These are phyloP conservation scores for Clavelina lepadiformis DNA, from an alignment of 23 tunicate species.

Conservation along the genomic window DNA sequence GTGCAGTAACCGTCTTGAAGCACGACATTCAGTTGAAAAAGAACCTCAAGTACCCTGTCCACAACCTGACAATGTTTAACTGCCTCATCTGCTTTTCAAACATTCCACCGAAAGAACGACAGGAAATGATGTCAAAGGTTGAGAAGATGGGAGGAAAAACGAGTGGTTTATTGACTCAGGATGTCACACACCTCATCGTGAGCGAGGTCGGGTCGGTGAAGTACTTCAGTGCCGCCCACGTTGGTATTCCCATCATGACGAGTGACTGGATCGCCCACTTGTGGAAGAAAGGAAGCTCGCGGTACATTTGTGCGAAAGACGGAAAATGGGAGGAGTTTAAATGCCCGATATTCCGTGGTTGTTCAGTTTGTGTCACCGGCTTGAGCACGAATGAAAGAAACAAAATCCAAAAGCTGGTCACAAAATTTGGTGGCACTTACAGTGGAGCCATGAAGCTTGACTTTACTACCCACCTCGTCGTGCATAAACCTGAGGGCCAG, in stretches of 20 bases:
- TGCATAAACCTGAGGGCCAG: slow-evolving; percentile 77
- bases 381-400: slow-evolving; percentile 40
- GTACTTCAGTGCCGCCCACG: slow-evolving; percentile 71
- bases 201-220: slow-evolving; percentile 87
- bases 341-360: slow-evolving; percentile 89
- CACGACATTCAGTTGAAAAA: slow-evolving; percentile 43
- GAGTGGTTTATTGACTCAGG: slow-evolving; percentile 26
- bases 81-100: slow-evolving; percentile 75
- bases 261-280: slow-evolving; percentile 72
- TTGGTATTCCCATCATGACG: slow-evolving; percentile 71
- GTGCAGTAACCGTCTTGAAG: slow-evolving; percentile 69
- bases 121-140: slow-evolving; percentile 29
- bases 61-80: slow-evolving; percentile 61
- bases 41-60: slow-evolving; percentile 52
- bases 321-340: slow-evolving; percentile 78
- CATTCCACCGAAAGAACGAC: slow-evolving; percentile 45
- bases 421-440: slow-evolving; percentile 78
- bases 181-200: slow-evolving; percentile 73
- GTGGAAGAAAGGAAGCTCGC: slow-evolving; percentile 71
- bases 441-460: slow-evolving; percentile 81
- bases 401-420: slow-evolving; percentile 59
- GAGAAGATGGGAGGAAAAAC: slow-evolving; percentile 86
- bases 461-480: slow-evolving; percentile 78
- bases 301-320: slow-evolving; percentile 68
- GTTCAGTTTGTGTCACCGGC: slow-evolving; percentile 74